Conservation (phyloP, 2,797 vertebrate species). For the Oreochromis grahami region DNA sequence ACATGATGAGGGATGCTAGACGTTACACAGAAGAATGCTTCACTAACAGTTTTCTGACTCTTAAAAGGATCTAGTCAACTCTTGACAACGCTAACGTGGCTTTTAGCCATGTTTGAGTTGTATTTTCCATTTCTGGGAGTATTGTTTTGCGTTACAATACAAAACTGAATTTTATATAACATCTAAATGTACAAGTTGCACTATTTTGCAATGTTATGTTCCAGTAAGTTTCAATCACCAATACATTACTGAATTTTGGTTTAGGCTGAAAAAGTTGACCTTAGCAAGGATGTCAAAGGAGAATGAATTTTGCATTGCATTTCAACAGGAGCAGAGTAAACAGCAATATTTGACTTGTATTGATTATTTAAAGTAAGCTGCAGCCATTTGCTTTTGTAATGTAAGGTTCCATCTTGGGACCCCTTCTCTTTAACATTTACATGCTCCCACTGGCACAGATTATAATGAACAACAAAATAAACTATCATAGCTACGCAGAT, state of each 20-base stretch:
- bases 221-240: neutral
- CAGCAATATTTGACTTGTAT: neutral
- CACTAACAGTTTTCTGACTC: neutral
- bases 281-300: conserved; percentile 11
- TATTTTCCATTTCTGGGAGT: neutral
- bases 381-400: neutral
- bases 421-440: too few species aligned
- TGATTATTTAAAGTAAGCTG: neutral
- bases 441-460: too few species aligned
- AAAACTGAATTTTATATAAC: neutral
- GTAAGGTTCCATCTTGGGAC: too few species aligned
- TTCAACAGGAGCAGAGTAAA: neutral
- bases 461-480: too few species aligned
- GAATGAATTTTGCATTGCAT: neutral
- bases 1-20: neutral
- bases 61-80: neutral
- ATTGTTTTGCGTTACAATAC: neutral
- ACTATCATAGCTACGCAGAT: too few species aligned
- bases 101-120: neutral
- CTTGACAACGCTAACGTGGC: neutral
- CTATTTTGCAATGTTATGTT: neutral
- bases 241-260: conserved; percentile 14
- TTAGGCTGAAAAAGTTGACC: conserved; percentile 13
- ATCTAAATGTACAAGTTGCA: neutral
- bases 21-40: neutral